Base-by-base conservation (phyloP, 1,140 invertebrate genomes). In the Mamestra configurata region DNA sequence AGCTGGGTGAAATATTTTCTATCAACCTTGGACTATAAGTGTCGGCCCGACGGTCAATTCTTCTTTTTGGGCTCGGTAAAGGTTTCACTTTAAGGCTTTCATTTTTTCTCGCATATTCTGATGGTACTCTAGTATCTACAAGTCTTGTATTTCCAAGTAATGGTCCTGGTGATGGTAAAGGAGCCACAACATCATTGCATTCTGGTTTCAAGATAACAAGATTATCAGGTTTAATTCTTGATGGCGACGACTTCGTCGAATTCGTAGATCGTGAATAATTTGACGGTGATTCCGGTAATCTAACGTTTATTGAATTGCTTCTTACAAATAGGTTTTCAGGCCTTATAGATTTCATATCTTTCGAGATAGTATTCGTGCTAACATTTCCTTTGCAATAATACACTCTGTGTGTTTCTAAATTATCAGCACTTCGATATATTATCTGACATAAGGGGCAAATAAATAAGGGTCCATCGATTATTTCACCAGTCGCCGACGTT, bases 151-250 rank as follows among this genome's bases (percentile, higher is more conserved):
- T 97, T 2, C 97, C 97, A 18, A 98, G 93, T 78, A 98, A 93
- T 0, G 98, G 97, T 0, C 97, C 97, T 0, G 97, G 97, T 10
- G 97, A 98, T 8, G 97, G 97, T 8, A 97, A 90, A 0, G 97
- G 94, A 43, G 96, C 89, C 87, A 95, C 93, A 24, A 95, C 81
- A 46, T 96, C 96, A 61, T 89, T 93, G 64, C 95, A 93, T 46
- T 96, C 95, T 24, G 94, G 87, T 83, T 96, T 96, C 15, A 95
- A 76, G 49, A 96, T 93, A n/a, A 96, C 92, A 76, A 96, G 84
- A 83, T 95, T 96, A 82, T 96, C 96, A 0, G 96, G 95, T 86
- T 96, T 96, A 51, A 85, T 88, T 83, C 88, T 94, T 71, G 91
- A 84, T 70, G 89, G 89, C 53, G 95, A 92, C 7, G 92, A 89